Evolutionary conservation across 2,888 invertebrate genomes (phyloP).

Genomic region (Argyresthia goedartella): DNA sequence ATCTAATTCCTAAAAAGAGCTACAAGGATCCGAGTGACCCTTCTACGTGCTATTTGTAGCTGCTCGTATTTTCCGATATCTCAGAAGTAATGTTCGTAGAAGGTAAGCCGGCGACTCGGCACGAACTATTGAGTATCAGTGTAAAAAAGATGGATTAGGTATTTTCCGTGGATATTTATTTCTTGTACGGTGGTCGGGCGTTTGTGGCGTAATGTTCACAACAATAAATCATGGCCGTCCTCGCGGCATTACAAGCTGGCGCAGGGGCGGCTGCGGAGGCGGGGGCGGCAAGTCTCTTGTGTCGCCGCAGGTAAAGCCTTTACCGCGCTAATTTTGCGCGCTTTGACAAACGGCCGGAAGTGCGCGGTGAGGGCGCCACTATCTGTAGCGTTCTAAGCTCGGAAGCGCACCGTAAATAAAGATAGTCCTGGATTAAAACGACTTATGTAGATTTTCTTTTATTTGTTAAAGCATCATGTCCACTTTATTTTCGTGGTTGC

Average conservation of each 20-base stretch:
- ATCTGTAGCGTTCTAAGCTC: constrained; percentile 4
- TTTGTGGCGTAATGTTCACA: neutral
- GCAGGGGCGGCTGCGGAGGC: neutral
- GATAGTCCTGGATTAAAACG: constrained; percentile 2
- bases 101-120: neutral
- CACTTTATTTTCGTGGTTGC: neutral
- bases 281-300: constrained; percentile 9
- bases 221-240: constrained; percentile 3
- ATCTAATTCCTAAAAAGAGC: constrained; percentile 4
- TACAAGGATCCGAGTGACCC: constrained; percentile 3
- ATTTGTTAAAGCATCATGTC: neutral
- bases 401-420: constrained; percentile 1
- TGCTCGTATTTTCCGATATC: neutral
- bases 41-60: constrained; percentile 1
- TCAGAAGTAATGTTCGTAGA: neutral
- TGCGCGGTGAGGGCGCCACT: constrained; percentile 5
- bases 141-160: too few relatives aligned
- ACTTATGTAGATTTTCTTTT: constrained; percentile 1
- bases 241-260: constrained; percentile 2
- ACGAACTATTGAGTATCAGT: too few relatives aligned
- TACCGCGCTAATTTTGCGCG: constrained; percentile 16
- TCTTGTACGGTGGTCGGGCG: neutral
- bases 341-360: constrained; percentile 19
- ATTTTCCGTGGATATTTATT: too few relatives aligned
- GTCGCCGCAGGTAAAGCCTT: constrained; percentile 14